Base-by-base conservation (phyloP, 2,888 invertebrate genomes). In the Alviniconcha strummeri region DNA sequence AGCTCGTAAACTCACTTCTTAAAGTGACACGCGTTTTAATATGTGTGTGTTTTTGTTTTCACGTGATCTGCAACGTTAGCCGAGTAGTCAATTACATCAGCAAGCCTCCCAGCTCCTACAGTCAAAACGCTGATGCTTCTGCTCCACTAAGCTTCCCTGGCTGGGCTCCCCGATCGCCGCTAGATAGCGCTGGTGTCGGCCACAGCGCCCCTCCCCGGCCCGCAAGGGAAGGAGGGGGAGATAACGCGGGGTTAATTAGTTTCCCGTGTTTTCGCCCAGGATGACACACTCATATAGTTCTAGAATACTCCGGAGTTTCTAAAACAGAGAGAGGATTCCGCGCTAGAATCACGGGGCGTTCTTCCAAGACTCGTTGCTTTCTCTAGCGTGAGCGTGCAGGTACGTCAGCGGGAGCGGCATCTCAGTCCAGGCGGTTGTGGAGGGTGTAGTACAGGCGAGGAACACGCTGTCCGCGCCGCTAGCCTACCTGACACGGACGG, bases 161-260 rank as follows among this genome's bases (percentile, higher is more conserved):
- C 56, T n/a, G 72, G 17, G 74, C 60, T 36, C 54, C 60, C 75
- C 75, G 81, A 81, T 81, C 54, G 64, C 81, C 81, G 75, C 75
- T 60, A 81, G 81, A 81, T 81, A 81, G 81, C 81, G 75, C 75
- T 75, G 74, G 81, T 81, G 81, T 81, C 81, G 81, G 75, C 57
- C 81, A 74, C 75, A 75, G 75, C 81, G 74, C 81, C 75, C 75
- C 75, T 9, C 54, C 74, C 57, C 60, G 57, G 36, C 52, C 71
- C 11, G 11, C 36, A 55, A n/a, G n/a, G 69, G 71, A 19, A 72
- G 72, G 15, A 57, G 60, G 52, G 81, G 74, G 81, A 60, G 81
- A 76, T 81, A 81, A 81, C 9, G 74, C 75, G 75, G 17, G 15
- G 56, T 81, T 81, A 81, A 81, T 64, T 74, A 81, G 81, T 72